Percentiles rank a stretch among this genome's conserved stretches.
Conservation (phyloP, 2,888 invertebrate species). For the Drosophila austrosaltans region DNA sequence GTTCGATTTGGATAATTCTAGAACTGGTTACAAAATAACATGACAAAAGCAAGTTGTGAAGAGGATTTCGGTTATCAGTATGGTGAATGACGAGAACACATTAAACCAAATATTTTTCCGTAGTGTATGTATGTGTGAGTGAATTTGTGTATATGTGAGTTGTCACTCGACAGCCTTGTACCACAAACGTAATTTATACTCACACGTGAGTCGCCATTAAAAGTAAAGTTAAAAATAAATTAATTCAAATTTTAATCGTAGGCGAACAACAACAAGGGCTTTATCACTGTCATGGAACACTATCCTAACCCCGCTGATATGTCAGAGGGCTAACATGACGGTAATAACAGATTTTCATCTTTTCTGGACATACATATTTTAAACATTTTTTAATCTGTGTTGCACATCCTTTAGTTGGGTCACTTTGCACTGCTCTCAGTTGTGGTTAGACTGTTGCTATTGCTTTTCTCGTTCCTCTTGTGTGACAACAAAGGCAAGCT, state of each 20-base stretch:
- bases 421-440: not conserved
- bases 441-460: constrained; percentile 9
- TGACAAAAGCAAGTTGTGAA: constrained; percentile 69
- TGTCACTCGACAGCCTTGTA: constrained; percentile 30
- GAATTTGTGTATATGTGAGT: constrained; percentile 29
- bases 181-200: constrained; percentile 36
- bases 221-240: constrained; percentile 60
- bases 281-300: constrained; percentile 13
- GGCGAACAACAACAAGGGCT: constrained; percentile 30
- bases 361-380: constrained; percentile 3
- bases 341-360: not conserved
- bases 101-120: constrained; percentile 48
- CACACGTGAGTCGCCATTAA: constrained; percentile 54
- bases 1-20: too few relatives aligned
- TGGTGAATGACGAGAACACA: constrained; percentile 59
- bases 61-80: constrained; percentile 49
- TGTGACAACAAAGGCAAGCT: constrained; percentile 17
- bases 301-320: not conserved
- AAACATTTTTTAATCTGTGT: not conserved
- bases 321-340: constrained; percentile 18
- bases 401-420: constrained; percentile 3
- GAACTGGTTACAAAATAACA: constrained; percentile 28
- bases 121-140: not conserved
- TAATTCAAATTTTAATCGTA: constrained; percentile 46
- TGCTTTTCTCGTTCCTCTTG: constrained; percentile 4